Percentiles rank a stretch among this genome's conserved stretches.
Evolutionary conservation across 2,797 vertebrate species (phyloP).

Genomic region (Schizopygopsis pylzovi): DNA sequence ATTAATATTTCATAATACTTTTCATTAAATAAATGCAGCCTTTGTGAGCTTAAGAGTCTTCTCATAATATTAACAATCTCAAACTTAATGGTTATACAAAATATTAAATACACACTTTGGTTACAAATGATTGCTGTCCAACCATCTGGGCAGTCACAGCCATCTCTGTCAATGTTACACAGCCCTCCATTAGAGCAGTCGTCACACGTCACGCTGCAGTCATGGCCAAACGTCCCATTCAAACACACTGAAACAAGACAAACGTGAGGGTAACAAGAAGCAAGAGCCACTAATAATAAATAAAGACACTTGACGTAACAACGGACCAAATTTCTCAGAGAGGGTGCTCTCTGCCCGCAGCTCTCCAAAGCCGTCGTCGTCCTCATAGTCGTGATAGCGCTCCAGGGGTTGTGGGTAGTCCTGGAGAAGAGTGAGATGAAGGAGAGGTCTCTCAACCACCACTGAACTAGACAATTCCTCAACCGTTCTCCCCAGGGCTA

Average conservation of each 20-base stretch:
- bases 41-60: background rate
- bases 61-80: background rate
- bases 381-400: constrained; percentile 72
- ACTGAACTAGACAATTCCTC: constrained; percentile 67
- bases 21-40: background rate
- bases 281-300: background rate
- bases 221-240: constrained; percentile 79
- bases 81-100: background rate
- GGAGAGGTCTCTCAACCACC: constrained; percentile 67
- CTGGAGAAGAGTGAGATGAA: constrained; percentile 76
- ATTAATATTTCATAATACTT: background rate
- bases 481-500: constrained; percentile 68
- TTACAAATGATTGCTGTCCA: constrained; percentile 84
- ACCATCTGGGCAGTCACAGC: constrained; percentile 78
- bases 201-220: constrained; percentile 83
- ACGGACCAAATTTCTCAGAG: constrained; percentile 81
- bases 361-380: constrained; percentile 73
- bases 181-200: constrained; percentile 80
- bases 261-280: background rate
- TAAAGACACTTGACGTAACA: background rate
- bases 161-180: constrained; percentile 67
- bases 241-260: constrained; percentile 79
- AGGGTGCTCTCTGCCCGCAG: constrained; percentile 80
- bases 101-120: constrained; percentile 75
- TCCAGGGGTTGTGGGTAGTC: constrained; percentile 74